These are phyloP conservation scores for Phyllotis vaccarum DNA, from an alignment of 2,797 vertebrate species.

Conservation along the genomic window DNA sequence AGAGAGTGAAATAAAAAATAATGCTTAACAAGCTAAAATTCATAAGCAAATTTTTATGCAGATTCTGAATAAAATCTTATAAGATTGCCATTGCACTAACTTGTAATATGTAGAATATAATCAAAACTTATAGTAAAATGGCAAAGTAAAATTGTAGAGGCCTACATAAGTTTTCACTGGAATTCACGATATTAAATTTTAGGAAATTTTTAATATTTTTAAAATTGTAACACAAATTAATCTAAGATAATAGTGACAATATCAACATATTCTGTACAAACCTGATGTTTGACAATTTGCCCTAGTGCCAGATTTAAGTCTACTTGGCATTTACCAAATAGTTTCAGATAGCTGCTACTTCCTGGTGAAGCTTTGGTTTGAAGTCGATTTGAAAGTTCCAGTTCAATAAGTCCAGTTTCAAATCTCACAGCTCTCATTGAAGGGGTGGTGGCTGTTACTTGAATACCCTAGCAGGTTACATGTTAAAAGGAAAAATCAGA, in stretches of 20 bases:
- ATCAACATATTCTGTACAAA: conserved; percentile 78
- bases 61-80: conserved; percentile 28
- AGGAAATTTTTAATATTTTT: conserved; percentile 46
- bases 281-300: conserved; percentile 99
- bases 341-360: conserved; percentile 97
- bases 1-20: conserved; percentile 28
- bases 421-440: conserved; percentile 99
- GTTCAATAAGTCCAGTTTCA: conserved; percentile 98
- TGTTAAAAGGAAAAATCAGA: conserved; percentile 5
- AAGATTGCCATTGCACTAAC: background rate
- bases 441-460: conserved; percentile 98
- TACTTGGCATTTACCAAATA: conserved; percentile 99
- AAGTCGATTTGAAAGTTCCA: conserved; percentile 98
- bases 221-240: conserved; percentile 44
- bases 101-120: background rate
- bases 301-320: conserved; percentile 98
- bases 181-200: conserved; percentile 59
- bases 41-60: conserved; percentile 52
- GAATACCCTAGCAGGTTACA: conserved; percentile 92
- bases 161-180: background rate
- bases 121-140: background rate
- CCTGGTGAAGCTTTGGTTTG: conserved; percentile 97
- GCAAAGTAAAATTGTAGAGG: conserved; percentile 45
- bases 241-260: background rate
- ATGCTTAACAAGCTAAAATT: conserved; percentile 10